Base-by-base conservation (phyloP, 2,113 vertebrate species). In the Xiphophorus couchianus region DNA sequence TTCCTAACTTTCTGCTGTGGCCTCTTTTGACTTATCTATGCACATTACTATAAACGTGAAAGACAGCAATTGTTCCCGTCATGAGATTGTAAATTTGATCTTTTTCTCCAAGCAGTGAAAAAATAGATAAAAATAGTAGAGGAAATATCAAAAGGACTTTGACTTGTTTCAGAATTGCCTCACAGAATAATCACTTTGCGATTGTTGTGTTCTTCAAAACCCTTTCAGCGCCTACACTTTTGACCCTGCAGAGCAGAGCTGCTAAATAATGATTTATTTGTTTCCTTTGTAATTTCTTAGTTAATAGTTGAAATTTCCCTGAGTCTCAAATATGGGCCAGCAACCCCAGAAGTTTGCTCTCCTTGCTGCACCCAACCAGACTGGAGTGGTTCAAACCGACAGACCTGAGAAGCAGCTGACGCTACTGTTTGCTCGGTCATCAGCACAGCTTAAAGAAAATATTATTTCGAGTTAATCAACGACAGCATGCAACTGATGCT, bases 381-480 rank as follows among this genome's bases (percentile, higher is more conserved):
- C 37, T 54, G 60, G 63, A 85, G 80, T 62, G 73, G 78, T 80
- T 88, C 28, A 54, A 83, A 88, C 76, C n/a, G 54, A 70, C 66
- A 17, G 27, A 54, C 27, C n/a, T 13, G 13, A 54, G 28, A 74
- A 86, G 27, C 61, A 39, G 0, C 62, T 64, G 73, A 81, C 48
- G 25, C 69, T 62, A 58, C 11, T 12, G 17, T 66, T 37, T 0
- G 0, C 66, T 69, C 15, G 12, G 60, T 67, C 29, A 63, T 19
- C 31, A 60, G 9, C 66, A 60, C 62, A 37, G 31, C 67, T 62
- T 13, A 62, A 51, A 67, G 68, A 62, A 58, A 35, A 4, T 27
- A 5, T 61, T 68, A 60, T 51, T 37, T 35, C 7, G 29, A 33
- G 78, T 88, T 85, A 85, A 88, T 89, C 25, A 89, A 62, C 63